Evolutionary conservation across 1,140 invertebrate genomes (phyloP), one percentile per base, ranked within the genome.

Genomic region (Metaphire vulgaris): DNA sequence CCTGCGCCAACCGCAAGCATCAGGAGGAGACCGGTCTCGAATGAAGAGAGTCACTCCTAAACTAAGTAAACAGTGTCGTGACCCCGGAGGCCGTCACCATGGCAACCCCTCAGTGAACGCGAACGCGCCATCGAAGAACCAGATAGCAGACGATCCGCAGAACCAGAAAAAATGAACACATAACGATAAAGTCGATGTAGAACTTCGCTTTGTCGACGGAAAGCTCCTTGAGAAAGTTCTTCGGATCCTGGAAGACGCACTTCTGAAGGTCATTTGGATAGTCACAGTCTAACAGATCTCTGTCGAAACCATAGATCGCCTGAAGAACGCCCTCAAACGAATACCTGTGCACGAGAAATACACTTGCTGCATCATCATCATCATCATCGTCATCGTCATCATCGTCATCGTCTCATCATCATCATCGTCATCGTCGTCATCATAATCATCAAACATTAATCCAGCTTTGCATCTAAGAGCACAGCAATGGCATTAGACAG

Each of bases 291-390:
- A 86, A 77, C 1, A 79, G 77, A 30, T 82, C 83, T 64, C 95
- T 88, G 81, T 92, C 90, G 83, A 92, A 92, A 21, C 94, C 94
- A 84, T 96, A 97, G 32, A 97, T 92, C 12, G 93, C 91, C 34
- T 96, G 90, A 88, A 97, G 91, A 12, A 92, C 90, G 2, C 93
- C 85, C 87, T 97, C 94, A 86, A 96, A 97, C 14, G 93, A 92
- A 84, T 96, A 97, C 72, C 85, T 86, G 80, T 15, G 79, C 79
- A 33, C n/a, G 74, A 72, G 2, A 21, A 16, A 21, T 26, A 64
- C 72, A 69, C 14, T 69, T 14, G 14, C 15, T 26, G 56, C n/a
- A n/a, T n/a, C n/a, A n/a, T n/a, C n/a, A n/a, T n/a, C n/a, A n/a
- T n/a, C n/a, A n/a, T n/a, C n/a, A n/a, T n/a, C n/a, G n/a, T n/a